Evolutionary conservation across 2,113 vertebrate genomes (phyloP).

Genomic region (Emydocephalus ijimae): DNA sequence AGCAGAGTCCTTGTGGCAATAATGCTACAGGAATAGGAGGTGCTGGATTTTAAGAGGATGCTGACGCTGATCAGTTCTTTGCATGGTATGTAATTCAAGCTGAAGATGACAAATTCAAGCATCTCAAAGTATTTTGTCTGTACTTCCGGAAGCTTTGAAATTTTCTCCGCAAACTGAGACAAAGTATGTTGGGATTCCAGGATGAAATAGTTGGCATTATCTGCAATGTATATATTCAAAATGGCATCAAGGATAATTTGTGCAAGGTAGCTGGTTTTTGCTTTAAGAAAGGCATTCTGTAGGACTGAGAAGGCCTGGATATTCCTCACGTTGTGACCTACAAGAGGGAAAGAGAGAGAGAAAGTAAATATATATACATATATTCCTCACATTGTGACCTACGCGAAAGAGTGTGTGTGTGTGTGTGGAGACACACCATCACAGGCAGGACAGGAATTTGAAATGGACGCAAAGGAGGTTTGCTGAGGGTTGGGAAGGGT

Average conservation of each 20-base stretch:
- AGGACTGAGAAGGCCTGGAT: constrained; percentile 95
- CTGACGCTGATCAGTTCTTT: constrained; percentile 98
- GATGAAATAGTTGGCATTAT: constrained; percentile 97
- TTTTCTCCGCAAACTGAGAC: constrained; percentile 93
- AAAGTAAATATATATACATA: too few relatives aligned
- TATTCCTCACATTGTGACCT: too few relatives aligned
- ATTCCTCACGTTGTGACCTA: constrained; percentile 93
- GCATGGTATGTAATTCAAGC: constrained; percentile 96
- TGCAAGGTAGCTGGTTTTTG: constrained; percentile 88
- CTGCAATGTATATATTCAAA: constrained; percentile 89
- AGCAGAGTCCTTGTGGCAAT: constrained; percentile 86
- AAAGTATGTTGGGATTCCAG: constrained; percentile 94
- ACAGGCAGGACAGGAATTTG: not conserved
- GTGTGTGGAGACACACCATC: not conserved
- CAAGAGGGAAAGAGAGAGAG: constrained; percentile 45
- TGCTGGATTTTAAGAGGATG: constrained; percentile 91
- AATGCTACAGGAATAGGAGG: constrained; percentile 90
- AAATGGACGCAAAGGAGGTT: not conserved
- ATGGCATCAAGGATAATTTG: constrained; percentile 93
- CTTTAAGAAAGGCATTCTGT: constrained; percentile 93
- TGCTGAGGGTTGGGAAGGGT: not conserved
- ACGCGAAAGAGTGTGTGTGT: too few relatives aligned
- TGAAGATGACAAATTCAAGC: constrained; percentile 94
- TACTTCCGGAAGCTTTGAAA: constrained; percentile 86
- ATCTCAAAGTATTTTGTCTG: constrained; percentile 97